Evolutionary conservation across 2,797 vertebrate genomes (phyloP), one percentile per base, ranked within the genome.

Genomic region (Girardinus metallicus): DNA sequence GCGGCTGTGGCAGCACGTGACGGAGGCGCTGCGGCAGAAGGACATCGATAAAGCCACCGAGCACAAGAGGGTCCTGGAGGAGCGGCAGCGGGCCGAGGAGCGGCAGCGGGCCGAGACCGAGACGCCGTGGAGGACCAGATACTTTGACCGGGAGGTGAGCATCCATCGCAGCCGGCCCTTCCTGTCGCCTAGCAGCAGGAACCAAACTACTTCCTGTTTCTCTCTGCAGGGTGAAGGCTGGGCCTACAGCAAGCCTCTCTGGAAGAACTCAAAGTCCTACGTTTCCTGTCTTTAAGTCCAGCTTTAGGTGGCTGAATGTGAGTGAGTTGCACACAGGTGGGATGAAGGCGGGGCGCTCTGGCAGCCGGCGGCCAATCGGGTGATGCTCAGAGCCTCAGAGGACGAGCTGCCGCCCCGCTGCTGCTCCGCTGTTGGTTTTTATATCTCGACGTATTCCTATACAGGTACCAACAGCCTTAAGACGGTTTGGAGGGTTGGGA

Each of bases 1-100:
- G 89, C 95, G 96, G 76, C 95, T 99, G 53, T 99, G 99, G 98
- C 96, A 97, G 91, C 95, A 97, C 0, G 99, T 99, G 89, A 99
- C 98, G 0, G 97, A 98, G 85, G 94, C 97, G 31, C 90, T 99
- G 84, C 96, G 96, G 85, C 96, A 97, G 92, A 97, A 97, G 86
- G 97, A 99, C 82, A 97, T 99, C 0, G 98, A 99, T 18, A 97
- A 97, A 84, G 99, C 99, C 82, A 99, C 99, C 0, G 98, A 99
- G 87, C 98, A 99, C 95, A 99, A 99, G 86, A 93, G 96, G 80
- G 91, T 96, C 44, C 96, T 99, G 66, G 99, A 99, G 84, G 98
- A 99, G 74, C 92, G 95, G 41, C 99, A 99, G 94, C 94, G 99
- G 86, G 95, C 95, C 0, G 98, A 99, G 86, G 97, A 98, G 92